These are phyloP conservation scores for Gymnoscelis rufifasciata DNA, from an alignment of 2,888 invertebrate species.

Conservation along the genomic window DNA sequence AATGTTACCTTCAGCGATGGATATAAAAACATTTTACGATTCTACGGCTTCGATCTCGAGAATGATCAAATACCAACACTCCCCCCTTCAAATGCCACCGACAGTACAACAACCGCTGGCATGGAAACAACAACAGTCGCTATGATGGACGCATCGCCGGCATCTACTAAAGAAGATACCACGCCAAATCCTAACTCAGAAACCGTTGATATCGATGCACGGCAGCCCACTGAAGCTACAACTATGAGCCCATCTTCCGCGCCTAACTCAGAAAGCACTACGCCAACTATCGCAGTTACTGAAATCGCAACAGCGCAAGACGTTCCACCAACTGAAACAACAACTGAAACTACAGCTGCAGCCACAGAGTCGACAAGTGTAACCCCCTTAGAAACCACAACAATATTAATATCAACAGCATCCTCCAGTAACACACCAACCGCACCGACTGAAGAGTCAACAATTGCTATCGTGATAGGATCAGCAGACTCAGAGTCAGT, in stretches of 20 bases:
- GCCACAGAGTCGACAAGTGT: conserved; percentile 10
- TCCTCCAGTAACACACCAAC: conserved; percentile 17
- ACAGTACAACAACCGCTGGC: conserved; percentile 30
- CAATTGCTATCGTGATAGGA: conserved; percentile 22
- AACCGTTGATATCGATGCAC: conserved; percentile 44
- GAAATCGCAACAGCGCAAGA: conserved; percentile 6
- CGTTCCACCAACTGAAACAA: conserved; percentile 3
- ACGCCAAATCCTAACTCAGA: conserved; percentile 52
- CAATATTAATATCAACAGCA: conserved; percentile 22
- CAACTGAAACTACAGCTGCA: conserved; percentile 12
- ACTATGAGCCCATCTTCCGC: conserved; percentile 41
- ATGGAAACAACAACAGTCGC: conserved; percentile 23
- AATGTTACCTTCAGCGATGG: conserved; percentile 86
- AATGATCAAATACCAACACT: conserved; percentile 55
- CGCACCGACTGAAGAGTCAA: conserved; percentile 19
- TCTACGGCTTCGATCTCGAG: conserved; percentile 89
- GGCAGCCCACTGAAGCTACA: conserved; percentile 39
- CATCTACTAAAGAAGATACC: conserved; percentile 47
- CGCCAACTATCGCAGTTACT: conserved; percentile 13
- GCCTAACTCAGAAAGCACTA: conserved; percentile 47
- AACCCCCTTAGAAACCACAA: conserved; percentile 26
- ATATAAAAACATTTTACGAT: conserved; percentile 85
- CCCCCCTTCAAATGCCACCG: conserved; percentile 40
- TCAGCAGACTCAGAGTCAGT: conserved; percentile 31
- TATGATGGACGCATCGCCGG: conserved; percentile 37